phyloP scores from a whole-genome alignment of 2,888 invertebrate species.

The Synanthedon tipuliformis region DNA sequence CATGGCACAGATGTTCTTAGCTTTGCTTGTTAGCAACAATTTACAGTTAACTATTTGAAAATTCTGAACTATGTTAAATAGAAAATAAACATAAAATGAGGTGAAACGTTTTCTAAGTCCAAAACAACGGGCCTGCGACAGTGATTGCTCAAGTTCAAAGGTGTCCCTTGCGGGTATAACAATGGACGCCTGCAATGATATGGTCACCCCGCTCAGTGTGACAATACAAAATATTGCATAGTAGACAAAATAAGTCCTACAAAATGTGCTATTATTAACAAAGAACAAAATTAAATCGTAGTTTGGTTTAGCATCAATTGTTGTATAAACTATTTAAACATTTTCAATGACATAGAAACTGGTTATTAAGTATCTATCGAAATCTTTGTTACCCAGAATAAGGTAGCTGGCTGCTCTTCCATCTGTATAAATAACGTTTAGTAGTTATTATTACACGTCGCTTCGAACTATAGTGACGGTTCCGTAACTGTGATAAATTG shows the following conservation, averaged over 20 bases:
- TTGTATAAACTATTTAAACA: neutral
- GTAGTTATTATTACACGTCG: too few relatives aligned
- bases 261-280: neutral
- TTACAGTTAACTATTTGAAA: neutral
- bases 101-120: neutral
- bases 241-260: constrained; percentile 1
- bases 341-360: constrained; percentile 2
- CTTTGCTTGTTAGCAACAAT: too few relatives aligned
- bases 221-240: constrained; percentile 19
- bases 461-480: too few relatives aligned
- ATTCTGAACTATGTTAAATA: constrained; percentile 7
- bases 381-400: neutral
- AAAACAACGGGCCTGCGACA: constrained; percentile 6
- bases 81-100: neutral
- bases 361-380: constrained; percentile 2
- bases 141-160: constrained; percentile 35
- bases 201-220: constrained; percentile 17
- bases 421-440: too few relatives aligned
- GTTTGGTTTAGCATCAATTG: neutral
- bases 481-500: too few relatives aligned
- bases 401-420: too few relatives aligned
- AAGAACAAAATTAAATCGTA: neutral
- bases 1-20: too few relatives aligned
- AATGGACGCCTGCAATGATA: constrained; percentile 17
- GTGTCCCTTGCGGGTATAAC: constrained; percentile 25